Conservation (phyloP, 2,888 invertebrate genomes). For the Listrodromus nycthemerus region DNA sequence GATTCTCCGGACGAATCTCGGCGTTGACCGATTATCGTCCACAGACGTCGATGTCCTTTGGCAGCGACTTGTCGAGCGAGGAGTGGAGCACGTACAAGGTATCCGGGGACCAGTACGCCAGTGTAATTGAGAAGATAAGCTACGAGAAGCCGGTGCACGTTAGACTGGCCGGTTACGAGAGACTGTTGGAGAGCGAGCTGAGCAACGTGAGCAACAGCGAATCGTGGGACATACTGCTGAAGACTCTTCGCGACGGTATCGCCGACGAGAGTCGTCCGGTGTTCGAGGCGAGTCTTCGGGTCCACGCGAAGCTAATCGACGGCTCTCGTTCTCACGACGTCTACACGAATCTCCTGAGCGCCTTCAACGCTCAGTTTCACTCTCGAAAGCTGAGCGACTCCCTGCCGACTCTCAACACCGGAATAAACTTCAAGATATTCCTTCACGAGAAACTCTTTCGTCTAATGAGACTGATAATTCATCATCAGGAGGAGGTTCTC, state of each 20-base stretch:
- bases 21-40: constrained; percentile 67
- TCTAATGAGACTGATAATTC: constrained; percentile 77
- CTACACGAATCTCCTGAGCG: constrained; percentile 76
- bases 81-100: constrained; percentile 77
- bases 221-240: constrained; percentile 76
- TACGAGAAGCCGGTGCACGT: constrained; percentile 80
- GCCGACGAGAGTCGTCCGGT: constrained; percentile 79
- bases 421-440: constrained; percentile 82
- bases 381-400: constrained; percentile 75
- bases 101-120: constrained; percentile 70
- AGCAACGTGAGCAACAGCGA: constrained; percentile 71
- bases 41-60: constrained; percentile 75
- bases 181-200: constrained; percentile 78
- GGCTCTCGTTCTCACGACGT: constrained; percentile 73
- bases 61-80: constrained; percentile 79
- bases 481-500: constrained; percentile 79
- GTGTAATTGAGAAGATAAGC: constrained; percentile 78
- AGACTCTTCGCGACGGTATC: constrained; percentile 77
- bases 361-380: constrained; percentile 77
- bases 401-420: constrained; percentile 78
- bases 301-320: constrained; percentile 76
- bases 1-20: constrained; percentile 47
- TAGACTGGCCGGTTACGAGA: constrained; percentile 81
- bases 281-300: constrained; percentile 81
- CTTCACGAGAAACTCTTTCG: constrained; percentile 81